Conservation (phyloP, 2,888 invertebrate species). For the Venusia cambrica region DNA sequence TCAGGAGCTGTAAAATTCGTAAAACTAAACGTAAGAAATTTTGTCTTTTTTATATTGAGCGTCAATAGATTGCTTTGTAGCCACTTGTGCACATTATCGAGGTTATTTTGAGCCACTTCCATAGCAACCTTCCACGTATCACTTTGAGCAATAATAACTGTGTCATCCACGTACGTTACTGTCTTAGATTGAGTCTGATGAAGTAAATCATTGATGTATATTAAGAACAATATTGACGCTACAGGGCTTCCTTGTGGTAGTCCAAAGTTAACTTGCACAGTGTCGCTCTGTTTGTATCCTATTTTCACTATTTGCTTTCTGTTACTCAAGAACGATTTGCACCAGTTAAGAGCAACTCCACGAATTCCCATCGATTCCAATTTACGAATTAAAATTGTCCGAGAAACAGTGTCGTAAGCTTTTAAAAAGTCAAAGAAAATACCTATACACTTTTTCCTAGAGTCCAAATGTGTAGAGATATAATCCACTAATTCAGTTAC, state of each 20-base stretch:
- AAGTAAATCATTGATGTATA: slow-evolving; percentile 16
- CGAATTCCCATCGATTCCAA: slow-evolving; percentile 15
- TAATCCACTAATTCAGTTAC: slow-evolving; percentile 2
- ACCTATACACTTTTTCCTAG: slow-evolving; percentile 11
- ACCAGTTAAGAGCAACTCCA: slow-evolving; percentile 13
- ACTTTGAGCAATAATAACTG: slow-evolving; percentile 11
- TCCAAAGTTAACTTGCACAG: slow-evolving; percentile 7
- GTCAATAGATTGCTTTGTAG: slow-evolving; percentile 15
- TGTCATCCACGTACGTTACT: slow-evolving; percentile 16
- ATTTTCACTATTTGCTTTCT: slow-evolving; percentile 12
- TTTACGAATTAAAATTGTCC: slow-evolving; percentile 15
- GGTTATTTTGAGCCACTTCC: slow-evolving; percentile 6
- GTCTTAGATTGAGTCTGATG: slow-evolving; percentile 7
- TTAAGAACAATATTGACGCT: slow-evolving; percentile 9
- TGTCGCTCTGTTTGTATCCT: slow-evolving; percentile 2
- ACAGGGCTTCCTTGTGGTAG: slow-evolving; percentile 10
- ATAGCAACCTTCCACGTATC: slow-evolving; percentile 9
- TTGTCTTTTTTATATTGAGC: slow-evolving; percentile 12
- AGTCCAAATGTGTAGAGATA: slow-evolving; percentile 4
- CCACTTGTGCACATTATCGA: slow-evolving; percentile 11
- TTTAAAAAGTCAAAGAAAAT: slow-evolving; percentile 20
- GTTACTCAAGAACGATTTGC: slow-evolving; percentile 13
- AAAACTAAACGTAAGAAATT: slow-evolving; percentile 13
- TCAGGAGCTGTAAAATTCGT: slow-evolving; percentile 2
- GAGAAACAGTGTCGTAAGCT: slow-evolving; percentile 21